A percentile compares a stretch with the other conserved stretches of the same genome.
Evolutionary conservation across 1,140 invertebrate species (phyloP).

Genomic region (Varroa destructor): DNA sequence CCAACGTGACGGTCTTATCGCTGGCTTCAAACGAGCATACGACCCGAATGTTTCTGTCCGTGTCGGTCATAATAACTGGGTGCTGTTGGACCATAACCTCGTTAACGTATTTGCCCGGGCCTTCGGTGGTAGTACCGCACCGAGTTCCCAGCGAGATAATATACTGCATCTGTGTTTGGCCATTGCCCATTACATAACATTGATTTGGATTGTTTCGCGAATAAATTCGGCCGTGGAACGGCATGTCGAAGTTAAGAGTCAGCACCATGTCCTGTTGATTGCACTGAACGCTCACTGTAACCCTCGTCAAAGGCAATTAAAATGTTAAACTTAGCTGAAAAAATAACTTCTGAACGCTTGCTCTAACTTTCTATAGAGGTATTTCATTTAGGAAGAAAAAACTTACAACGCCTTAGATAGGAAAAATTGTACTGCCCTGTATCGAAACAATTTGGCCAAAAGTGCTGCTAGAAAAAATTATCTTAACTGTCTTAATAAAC

Average conservation of each 20-base stretch:
- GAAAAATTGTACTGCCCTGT: too few species aligned
- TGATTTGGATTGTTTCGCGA: constrained; percentile 45
- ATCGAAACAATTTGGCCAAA: too few species aligned
- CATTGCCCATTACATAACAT: constrained; percentile 45
- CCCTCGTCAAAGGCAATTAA: constrained; percentile 27
- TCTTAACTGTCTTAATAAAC: too few species aligned
- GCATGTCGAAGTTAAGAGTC: constrained; percentile 43
- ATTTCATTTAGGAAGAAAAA: not conserved
- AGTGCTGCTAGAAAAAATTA: too few species aligned
- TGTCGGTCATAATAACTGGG: constrained; percentile 46
- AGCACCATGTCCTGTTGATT: constrained; percentile 46
- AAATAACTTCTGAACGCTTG: not conserved
- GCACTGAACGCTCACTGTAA: constrained; percentile 45
- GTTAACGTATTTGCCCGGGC: constrained; percentile 43
- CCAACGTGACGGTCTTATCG: constrained; percentile 44
- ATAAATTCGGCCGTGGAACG: constrained; percentile 45
- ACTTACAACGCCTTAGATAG: too few species aligned
- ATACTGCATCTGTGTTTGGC: constrained; percentile 42
- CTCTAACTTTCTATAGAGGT: not conserved
- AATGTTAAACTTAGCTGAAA: constrained; percentile 1
- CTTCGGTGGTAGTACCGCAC: constrained; percentile 43
- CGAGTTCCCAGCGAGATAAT: constrained; percentile 43
- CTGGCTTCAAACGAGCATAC: constrained; percentile 45
- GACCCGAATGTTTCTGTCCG: constrained; percentile 45
- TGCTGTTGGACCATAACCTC: constrained; percentile 47